These are phyloP conservation scores for Imbricaverruca yamaguchii DNA, from an alignment of 2,888 invertebrate species.

Conservation along the genomic window DNA sequence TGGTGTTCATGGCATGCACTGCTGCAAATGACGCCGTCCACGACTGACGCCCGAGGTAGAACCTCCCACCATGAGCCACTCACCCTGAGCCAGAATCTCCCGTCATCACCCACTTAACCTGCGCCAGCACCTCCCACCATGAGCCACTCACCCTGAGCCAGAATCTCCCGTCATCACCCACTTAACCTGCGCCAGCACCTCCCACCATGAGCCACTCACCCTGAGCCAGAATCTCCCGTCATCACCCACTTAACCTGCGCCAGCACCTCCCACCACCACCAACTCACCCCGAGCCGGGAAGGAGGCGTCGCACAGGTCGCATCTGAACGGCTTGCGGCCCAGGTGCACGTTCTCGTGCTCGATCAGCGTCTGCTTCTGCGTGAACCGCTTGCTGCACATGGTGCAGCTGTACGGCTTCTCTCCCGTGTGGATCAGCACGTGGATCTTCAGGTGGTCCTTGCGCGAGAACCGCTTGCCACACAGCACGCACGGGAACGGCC, in stretches of 20 bases:
- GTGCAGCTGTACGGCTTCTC: slow-evolving; percentile 67
- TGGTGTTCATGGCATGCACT: too few species aligned
- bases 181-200: neutral
- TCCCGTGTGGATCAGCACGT: slow-evolving; percentile 70
- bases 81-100: neutral
- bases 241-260: too few species aligned
- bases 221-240: neutral
- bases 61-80: too few species aligned
- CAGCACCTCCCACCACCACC: too few species aligned
- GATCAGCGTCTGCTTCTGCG: slow-evolving; percentile 73
- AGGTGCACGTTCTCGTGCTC: slow-evolving; percentile 71
- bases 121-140: neutral
- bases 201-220: neutral
- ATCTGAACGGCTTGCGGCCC: slow-evolving; percentile 64
- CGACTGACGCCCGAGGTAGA: too few species aligned
- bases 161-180: neutral
- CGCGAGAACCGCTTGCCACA: slow-evolving; percentile 69
- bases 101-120: too few species aligned
- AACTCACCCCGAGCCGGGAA: neutral
- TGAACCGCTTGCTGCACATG: slow-evolving; percentile 66
- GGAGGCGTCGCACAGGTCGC: slow-evolving; percentile 44
- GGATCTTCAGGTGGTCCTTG: slow-evolving; percentile 65
- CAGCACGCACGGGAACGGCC: slow-evolving; percentile 47
- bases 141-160: neutral
- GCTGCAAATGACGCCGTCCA: too few species aligned